Evolutionary conservation across 2,113 vertebrate species (phyloP).

Genomic region (Phalacrocorax brasilianus): DNA sequence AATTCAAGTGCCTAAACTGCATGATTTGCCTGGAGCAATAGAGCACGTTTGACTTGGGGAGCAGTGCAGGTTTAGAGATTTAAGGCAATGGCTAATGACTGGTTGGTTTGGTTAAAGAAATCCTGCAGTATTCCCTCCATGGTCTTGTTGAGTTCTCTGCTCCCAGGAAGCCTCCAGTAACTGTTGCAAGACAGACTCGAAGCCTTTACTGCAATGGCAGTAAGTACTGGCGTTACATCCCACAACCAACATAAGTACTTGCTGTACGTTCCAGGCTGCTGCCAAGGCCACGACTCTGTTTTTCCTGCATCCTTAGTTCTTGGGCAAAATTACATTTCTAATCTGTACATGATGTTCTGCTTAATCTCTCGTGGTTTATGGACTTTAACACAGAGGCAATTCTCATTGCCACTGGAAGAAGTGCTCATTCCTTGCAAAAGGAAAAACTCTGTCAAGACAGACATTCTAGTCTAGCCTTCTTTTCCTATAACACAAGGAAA

Average conservation of each 20-base stretch:
- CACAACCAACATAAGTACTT: background rate
- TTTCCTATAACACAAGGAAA: background rate
- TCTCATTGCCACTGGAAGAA: background rate
- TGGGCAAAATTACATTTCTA: background rate
- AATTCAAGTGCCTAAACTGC: background rate
- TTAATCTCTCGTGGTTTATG: background rate
- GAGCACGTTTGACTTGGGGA: fast-evolving
- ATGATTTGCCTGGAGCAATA: background rate
- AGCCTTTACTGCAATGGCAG: background rate
- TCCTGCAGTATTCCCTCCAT: background rate
- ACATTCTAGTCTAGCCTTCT: background rate
- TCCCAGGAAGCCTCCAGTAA: background rate
- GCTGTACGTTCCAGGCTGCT: background rate
- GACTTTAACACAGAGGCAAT: background rate
- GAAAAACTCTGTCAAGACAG: background rate
- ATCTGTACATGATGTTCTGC: constrained; percentile 22
- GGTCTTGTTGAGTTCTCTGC: background rate
- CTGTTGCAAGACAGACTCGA: background rate
- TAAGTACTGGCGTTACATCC: background rate
- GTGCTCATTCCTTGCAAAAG: background rate
- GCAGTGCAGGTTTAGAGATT: background rate
- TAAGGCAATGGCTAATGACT: background rate
- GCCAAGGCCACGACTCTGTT: background rate
- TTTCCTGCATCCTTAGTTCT: background rate
- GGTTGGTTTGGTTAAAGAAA: background rate